phyloP scores from a whole-genome alignment of 2,113 vertebrate species.

The Mohoua ochrocephala region DNA sequence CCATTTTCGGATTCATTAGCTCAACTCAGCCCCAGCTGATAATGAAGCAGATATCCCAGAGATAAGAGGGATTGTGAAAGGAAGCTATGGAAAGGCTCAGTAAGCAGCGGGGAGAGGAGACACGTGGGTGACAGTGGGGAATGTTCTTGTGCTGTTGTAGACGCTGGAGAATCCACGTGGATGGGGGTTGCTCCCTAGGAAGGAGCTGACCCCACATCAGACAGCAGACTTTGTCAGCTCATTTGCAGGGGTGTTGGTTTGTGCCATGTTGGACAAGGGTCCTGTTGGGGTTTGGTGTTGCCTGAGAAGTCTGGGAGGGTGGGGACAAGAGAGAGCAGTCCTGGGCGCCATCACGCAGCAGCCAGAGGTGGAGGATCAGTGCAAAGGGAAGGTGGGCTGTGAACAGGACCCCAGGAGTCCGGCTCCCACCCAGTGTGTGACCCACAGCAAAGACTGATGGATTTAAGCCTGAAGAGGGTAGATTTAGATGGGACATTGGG shows the following conservation, averaged over 20 bases:
- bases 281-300: fast-evolving
- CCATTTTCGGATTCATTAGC: neutral
- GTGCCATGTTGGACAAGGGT: neutral
- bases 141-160: neutral
- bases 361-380: neutral
- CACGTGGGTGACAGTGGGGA: neutral
- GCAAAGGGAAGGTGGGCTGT: neutral
- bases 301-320: fast-evolving
- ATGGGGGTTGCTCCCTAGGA: neutral
- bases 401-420: neutral
- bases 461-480: neutral
- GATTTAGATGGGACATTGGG: neutral
- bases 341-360: neutral
- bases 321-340: neutral
- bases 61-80: neutral
- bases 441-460: neutral
- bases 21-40: neutral
- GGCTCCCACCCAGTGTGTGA: neutral
- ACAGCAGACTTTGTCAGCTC: neutral
- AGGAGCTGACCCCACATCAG: neutral
- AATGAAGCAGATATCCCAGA: neutral
- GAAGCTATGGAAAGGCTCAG: neutral
- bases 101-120: neutral
- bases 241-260: neutral
- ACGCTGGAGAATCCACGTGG: neutral